Evolutionary conservation across 2,797 vertebrate species (phyloP).

Genomic region (Basileuterus tristriatus): DNA sequence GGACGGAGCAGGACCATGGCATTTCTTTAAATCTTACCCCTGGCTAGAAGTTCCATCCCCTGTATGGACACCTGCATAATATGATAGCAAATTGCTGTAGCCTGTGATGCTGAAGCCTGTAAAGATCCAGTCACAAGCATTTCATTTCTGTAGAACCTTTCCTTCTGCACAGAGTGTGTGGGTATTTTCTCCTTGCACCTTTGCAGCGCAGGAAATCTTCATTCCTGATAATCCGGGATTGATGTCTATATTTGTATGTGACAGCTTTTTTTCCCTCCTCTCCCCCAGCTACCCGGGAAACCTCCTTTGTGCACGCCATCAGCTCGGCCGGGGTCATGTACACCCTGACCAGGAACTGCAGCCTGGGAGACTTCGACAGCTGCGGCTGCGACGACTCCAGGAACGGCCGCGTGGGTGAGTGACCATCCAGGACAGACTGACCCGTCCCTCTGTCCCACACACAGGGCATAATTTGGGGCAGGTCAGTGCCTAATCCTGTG

Average conservation of each 20-base stretch:
- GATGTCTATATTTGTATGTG: not conserved
- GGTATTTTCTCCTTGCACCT: not conserved
- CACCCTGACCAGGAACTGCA: conserved; percentile 95
- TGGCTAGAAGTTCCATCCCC: not conserved
- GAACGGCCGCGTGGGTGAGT: conserved; percentile 86
- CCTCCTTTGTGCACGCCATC: conserved; percentile 94
- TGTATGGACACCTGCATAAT: not conserved
- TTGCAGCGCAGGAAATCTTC: not conserved
- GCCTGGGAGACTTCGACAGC: conserved; percentile 94
- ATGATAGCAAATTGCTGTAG: not conserved
- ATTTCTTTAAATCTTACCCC: not conserved
- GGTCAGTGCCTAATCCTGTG: not conserved
- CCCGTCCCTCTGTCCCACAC: fast-evolving
- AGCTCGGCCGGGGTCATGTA: conserved; percentile 96
- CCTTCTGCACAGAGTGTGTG: not conserved
- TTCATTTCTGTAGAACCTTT: not conserved
- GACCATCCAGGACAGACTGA: fast-evolving
- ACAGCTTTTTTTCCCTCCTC: not conserved
- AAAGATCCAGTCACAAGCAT: not conserved
- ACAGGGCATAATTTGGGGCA: not conserved
- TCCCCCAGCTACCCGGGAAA: conserved; percentile 89
- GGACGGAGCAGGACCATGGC: not conserved
- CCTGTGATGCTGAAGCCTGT: not conserved
- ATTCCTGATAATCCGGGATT: fast-evolving
- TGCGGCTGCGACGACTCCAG: conserved; percentile 94